These are phyloP conservation scores for Terrapene triunguis DNA, from an alignment of 2,113 vertebrate species.

Conservation along the genomic window DNA sequence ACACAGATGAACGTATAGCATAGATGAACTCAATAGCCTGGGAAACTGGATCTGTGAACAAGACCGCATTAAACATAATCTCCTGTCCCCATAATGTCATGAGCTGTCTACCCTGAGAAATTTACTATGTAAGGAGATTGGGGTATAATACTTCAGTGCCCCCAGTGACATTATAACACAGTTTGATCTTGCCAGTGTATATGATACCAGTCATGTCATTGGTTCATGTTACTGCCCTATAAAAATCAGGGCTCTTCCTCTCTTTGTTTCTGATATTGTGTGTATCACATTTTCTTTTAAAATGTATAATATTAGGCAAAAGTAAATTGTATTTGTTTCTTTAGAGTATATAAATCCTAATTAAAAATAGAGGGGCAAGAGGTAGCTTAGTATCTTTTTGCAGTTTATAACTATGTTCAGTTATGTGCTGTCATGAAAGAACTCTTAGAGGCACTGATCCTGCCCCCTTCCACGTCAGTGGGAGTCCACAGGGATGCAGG, in stretches of 20 bases:
- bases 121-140: neutral
- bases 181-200: neutral
- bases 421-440: neutral
- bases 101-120: neutral
- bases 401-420: neutral
- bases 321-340: neutral
- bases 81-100: neutral
- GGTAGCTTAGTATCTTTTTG: neutral
- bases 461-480: neutral
- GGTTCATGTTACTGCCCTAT: neutral
- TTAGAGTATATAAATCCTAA: neutral
- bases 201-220: neutral
- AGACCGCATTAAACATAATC: neutral
- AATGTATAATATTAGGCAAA: neutral
- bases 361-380: neutral
- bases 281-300: neutral
- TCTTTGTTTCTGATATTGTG: neutral
- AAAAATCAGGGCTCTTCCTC: neutral
- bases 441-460: neutral
- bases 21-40: neutral
- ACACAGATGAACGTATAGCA: neutral
- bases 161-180: neutral
- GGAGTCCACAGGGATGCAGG: neutral
- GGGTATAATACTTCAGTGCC: neutral
- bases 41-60: neutral